These are phyloP conservation scores for Melanocharis versteri DNA, from an alignment of 2,113 vertebrate genomes.

Conservation along the genomic window DNA sequence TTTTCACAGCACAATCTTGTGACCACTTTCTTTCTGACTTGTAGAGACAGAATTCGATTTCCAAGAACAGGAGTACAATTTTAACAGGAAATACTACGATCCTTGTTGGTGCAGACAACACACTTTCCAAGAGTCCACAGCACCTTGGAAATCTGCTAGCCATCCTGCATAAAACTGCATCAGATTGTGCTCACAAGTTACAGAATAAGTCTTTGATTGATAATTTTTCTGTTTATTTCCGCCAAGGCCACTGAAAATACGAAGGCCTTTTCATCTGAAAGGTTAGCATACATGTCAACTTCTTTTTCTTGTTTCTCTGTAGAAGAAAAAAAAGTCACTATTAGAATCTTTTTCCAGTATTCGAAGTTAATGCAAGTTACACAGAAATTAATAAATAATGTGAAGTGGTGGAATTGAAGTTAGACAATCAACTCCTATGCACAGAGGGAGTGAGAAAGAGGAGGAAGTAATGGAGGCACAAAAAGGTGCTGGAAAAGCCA, in stretches of 20 bases:
- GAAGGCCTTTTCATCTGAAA: slow-evolving; percentile 97
- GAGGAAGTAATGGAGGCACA: neutral
- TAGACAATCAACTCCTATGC: neutral
- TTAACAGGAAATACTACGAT: slow-evolving; percentile 17
- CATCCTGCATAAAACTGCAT: slow-evolving; percentile 64
- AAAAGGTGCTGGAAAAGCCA: neutral
- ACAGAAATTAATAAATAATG: neutral
- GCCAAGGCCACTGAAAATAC: slow-evolving; percentile 98
- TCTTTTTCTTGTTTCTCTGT: slow-evolving; percentile 98
- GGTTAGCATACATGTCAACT: slow-evolving; percentile 94
- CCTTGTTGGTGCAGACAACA: slow-evolving; percentile 53
- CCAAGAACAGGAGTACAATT: slow-evolving; percentile 47
- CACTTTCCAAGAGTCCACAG: slow-evolving; percentile 42
- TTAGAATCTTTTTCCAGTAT: slow-evolving; percentile 35
- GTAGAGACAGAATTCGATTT: slow-evolving; percentile 36
- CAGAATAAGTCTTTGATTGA: slow-evolving; percentile 94
- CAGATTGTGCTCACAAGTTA: slow-evolving; percentile 62
- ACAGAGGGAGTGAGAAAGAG: neutral
- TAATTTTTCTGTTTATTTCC: slow-evolving; percentile 99
- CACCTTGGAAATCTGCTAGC: slow-evolving; percentile 55
- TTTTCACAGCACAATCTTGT: slow-evolving; percentile 56
- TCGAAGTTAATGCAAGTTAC: neutral
- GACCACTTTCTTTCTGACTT: slow-evolving; percentile 50
- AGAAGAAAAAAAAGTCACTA: slow-evolving; percentile 66
- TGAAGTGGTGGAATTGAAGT: neutral